phyloP scores from a whole-genome alignment of 2,113 vertebrate species.

The Myotis lucifugus region DNA sequence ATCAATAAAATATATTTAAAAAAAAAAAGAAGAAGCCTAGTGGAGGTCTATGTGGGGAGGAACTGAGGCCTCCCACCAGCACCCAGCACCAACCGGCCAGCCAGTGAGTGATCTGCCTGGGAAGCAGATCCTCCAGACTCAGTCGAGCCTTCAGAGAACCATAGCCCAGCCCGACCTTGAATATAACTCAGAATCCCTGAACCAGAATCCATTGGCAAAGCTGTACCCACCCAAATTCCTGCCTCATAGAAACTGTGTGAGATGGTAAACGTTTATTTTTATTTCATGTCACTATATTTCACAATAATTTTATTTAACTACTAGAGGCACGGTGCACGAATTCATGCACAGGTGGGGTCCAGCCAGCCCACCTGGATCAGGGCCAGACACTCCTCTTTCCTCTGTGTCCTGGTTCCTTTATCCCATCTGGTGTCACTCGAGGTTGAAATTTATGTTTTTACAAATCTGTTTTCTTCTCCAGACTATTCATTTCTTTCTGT shows the following conservation, averaged over 20 bases:
- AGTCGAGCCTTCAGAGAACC: neutral
- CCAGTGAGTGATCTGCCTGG: fast-evolving
- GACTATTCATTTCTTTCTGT: neutral
- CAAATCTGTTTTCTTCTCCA: neutral
- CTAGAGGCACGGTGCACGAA: no score
- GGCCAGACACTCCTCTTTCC: neutral
- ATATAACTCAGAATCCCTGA: neutral
- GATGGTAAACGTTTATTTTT: neutral
- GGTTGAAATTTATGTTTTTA: neutral
- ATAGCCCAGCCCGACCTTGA: fast-evolving
- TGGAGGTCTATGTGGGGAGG: fast-evolving
- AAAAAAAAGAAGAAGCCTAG: neutral
- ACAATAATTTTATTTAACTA: neutral
- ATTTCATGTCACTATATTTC: neutral
- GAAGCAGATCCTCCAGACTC: neutral
- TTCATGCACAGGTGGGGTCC: no score
- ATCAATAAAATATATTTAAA: no score
- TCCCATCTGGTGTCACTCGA: neutral
- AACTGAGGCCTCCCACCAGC: neutral
- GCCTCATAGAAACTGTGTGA: neutral
- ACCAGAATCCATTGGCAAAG: neutral
- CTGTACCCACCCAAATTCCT: neutral
- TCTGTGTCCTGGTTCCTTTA: neutral
- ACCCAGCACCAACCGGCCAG: no score
- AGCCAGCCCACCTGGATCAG: no score